These are phyloP conservation scores for Rhabditoides inermis DNA, from an alignment of 2,888 invertebrate species.

Conservation along the genomic window DNA sequence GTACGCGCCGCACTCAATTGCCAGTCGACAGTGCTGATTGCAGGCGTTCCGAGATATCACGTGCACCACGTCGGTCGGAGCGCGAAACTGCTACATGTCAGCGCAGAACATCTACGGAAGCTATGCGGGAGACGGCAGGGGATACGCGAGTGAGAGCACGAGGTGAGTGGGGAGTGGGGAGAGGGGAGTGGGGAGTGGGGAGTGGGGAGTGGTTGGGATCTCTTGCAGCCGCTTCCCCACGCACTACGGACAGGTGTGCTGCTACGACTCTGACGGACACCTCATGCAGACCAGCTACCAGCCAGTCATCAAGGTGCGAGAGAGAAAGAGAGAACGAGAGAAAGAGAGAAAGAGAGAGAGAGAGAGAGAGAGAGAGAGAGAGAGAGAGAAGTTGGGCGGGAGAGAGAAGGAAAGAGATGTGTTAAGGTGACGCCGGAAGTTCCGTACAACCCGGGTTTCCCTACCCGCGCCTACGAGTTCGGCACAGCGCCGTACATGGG, in stretches of 20 bases:
- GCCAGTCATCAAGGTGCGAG: slow-evolving; percentile 57
- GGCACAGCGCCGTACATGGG: slow-evolving; percentile 87
- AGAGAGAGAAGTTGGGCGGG: too few species aligned
- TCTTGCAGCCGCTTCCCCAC: slow-evolving; percentile 47
- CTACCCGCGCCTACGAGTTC: slow-evolving; percentile 63
- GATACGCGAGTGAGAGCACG: slow-evolving; percentile 19
- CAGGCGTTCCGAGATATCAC: slow-evolving; percentile 48
- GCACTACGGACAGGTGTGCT: slow-evolving; percentile 79
- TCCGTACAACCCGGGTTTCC: slow-evolving; percentile 50
- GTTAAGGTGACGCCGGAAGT: slow-evolving; percentile 31
- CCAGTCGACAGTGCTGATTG: not conserved
- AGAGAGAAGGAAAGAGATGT: too few species aligned
- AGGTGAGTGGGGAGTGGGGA: slow-evolving; percentile 15
- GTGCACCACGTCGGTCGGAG: slow-evolving; percentile 78
- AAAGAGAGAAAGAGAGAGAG: not conserved
- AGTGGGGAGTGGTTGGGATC: not conserved
- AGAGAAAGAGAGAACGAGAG: too few species aligned
- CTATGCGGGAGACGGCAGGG: slow-evolving; percentile 35
- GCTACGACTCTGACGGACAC: slow-evolving; percentile 82
- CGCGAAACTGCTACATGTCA: slow-evolving; percentile 68
- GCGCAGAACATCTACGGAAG: slow-evolving; percentile 48
- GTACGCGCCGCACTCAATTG: slow-evolving; percentile 4
- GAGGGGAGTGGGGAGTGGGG: not conserved
- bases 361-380: too few species aligned
- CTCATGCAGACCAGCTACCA: slow-evolving; percentile 90